These are phyloP conservation scores for Lethenteron camtschaticum DNA, from an alignment of 2,113 vertebrate species.

Conservation along the genomic window DNA sequence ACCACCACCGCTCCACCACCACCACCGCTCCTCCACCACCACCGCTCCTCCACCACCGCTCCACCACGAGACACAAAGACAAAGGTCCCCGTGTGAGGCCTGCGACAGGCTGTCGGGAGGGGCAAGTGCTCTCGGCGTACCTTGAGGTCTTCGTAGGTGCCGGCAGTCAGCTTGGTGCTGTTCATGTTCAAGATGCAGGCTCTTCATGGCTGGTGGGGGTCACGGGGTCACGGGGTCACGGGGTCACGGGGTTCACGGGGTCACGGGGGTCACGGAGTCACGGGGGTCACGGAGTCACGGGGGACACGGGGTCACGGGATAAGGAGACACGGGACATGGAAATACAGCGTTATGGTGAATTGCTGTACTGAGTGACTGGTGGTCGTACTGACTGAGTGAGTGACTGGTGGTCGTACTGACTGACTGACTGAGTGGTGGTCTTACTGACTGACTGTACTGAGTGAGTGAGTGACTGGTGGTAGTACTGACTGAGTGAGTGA, in stretches of 20 bases:
- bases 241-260: not conserved
- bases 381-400: not conserved
- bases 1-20: no score
- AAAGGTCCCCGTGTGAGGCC: no score
- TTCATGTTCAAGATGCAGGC: conserved; percentile 98
- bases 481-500: not conserved
- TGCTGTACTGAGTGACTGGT: not conserved
- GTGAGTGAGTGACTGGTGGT: not conserved
- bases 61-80: no score
- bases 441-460: no score
- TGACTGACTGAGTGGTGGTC: no score
- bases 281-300: not conserved
- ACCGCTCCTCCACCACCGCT: no score
- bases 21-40: no score
- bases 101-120: no score
- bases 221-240: not conserved
- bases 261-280: not conserved
- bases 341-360: no score
- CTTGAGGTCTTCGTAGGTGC: conserved; percentile 98
- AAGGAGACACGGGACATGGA: no score
- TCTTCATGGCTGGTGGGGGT: conserved; percentile 66
- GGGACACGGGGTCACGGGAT: no score
- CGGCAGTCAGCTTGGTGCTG: conserved; percentile 93
- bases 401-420: no score
- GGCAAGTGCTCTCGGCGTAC: conserved; percentile 19